Base-by-base conservation (phyloP, 1,140 invertebrate species). In the Leptinotarsa texana region DNA sequence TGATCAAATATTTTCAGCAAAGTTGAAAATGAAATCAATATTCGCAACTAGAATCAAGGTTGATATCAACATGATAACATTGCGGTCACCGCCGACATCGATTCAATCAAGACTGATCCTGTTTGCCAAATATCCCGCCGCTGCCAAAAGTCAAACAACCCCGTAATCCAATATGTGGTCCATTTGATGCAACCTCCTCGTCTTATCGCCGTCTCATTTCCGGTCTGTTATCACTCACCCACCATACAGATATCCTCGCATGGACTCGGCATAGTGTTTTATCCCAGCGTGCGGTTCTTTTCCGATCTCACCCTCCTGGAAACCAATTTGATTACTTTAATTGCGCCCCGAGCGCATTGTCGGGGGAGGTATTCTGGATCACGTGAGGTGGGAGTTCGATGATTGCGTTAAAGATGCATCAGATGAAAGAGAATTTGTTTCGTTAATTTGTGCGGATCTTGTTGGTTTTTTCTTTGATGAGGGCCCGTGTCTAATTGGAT, bases 281-380 rank as follows among this genome's bases (percentile, higher is more conserved):
- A 49, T 68, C 66, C 15, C 33, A 68, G 13, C 42, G 66, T 68
- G 66, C 3, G 66, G 66, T 68, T 68, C 66, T 68, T 68, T 68
- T 17, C 8, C 27, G 33, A 68, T 47, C 15, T n/a, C 66, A 68
- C 66, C 66, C 66, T 68, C 66, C 24, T 15, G 42, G 42, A 42
- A 68, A 66, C 22, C 63, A 66, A 68, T 68, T 68, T 49, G 66
- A 68, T 68, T 68, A 68, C 66, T 68, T n/a, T 68, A 68, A 68
- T 68, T 27, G 13, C 66, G 66, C 66, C 66, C 33, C 13, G 66
- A n/a, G 66, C 42, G 24, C 42, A 57, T n/a, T 57, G 51, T 57
- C 15, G 51, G n/a, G 51, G 51, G 51, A 57, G 51, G n/a, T 57
- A 57, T 57, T 57, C 51, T 18, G 51, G 15, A 57, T 57, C 51